phyloP scores from a whole-genome alignment of 2,888 invertebrate genomes.

The Bellardia pandia region DNA sequence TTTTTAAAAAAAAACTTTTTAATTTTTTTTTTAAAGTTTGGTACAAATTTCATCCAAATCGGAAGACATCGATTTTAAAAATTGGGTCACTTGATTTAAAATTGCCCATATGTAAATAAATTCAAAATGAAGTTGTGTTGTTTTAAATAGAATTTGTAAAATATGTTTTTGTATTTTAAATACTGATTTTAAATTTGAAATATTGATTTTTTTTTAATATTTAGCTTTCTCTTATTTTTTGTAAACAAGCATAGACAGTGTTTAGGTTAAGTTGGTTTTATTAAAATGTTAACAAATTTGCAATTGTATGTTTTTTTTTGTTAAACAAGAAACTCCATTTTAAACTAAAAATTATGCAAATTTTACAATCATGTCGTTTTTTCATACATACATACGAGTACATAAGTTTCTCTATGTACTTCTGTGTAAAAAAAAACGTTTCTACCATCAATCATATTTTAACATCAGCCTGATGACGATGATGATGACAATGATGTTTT shows the following conservation, averaged over 20 bases:
- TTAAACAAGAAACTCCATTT: not conserved
- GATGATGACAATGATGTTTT: slow-evolving; percentile 23
- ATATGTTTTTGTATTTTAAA: no score
- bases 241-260: not conserved
- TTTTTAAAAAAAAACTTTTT: no score
- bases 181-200: no score
- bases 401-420: not conserved
- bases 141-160: no score
- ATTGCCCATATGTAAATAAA: no score
- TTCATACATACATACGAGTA: not conserved
- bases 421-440: not conserved
- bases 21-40: no score
- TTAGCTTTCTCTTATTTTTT: no score
- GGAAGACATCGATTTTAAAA: no score
- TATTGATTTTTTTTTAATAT: no score
- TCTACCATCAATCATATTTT: slow-evolving; percentile 62
- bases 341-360: slow-evolving; percentile 35
- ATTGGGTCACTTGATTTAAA: no score
- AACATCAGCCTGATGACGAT: slow-evolving; percentile 21
- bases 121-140: no score
- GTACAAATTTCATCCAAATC: no score
- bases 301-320: not conserved
- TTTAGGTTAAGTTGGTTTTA: not conserved
- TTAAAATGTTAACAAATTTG: not conserved
- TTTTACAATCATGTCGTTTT: not conserved